phyloP scores from a whole-genome alignment of 2,888 invertebrate species.

The Ethmia dodecea region DNA sequence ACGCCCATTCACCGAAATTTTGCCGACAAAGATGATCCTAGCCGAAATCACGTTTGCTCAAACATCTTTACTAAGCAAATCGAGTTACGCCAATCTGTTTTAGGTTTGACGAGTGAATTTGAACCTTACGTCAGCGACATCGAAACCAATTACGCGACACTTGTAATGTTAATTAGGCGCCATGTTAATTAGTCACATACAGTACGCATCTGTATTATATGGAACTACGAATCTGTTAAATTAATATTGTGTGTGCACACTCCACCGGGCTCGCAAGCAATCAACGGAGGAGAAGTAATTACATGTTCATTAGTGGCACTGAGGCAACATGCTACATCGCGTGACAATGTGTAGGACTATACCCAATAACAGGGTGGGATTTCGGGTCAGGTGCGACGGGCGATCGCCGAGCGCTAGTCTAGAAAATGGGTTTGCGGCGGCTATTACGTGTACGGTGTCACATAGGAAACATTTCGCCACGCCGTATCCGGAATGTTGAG shows the following conservation, averaged over 20 bases:
- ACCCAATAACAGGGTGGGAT: not conserved
- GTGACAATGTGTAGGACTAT: constrained; percentile 32
- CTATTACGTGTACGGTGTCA: too few species aligned
- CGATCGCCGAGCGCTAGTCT: not conserved
- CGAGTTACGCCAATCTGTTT: constrained; percentile 25
- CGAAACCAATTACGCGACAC: constrained; percentile 55
- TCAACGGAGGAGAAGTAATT: constrained; percentile 53
- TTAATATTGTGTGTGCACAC: constrained; percentile 33
- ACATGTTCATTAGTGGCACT: constrained; percentile 62
- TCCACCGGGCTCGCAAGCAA: constrained; percentile 37
- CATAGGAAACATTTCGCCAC: too few species aligned
- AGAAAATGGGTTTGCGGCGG: too few species aligned
- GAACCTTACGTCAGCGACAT: constrained; percentile 31
- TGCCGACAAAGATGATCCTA: constrained; percentile 18
- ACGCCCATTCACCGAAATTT: constrained; percentile 10
- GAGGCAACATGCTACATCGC: constrained; percentile 58
- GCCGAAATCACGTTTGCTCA: constrained; percentile 23
- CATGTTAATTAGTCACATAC: constrained; percentile 32
- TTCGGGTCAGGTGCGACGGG: constrained; percentile 6
- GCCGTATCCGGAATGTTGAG: too few species aligned
- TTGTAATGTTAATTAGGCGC: constrained; percentile 56
- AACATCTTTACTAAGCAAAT: constrained; percentile 21
- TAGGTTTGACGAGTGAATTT: constrained; percentile 27
- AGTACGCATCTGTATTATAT: not conserved
- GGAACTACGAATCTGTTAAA: constrained; percentile 28